Evolutionary conservation across 2,888 invertebrate genomes (phyloP).

Genomic region (Dermolepida albohirtum): DNA sequence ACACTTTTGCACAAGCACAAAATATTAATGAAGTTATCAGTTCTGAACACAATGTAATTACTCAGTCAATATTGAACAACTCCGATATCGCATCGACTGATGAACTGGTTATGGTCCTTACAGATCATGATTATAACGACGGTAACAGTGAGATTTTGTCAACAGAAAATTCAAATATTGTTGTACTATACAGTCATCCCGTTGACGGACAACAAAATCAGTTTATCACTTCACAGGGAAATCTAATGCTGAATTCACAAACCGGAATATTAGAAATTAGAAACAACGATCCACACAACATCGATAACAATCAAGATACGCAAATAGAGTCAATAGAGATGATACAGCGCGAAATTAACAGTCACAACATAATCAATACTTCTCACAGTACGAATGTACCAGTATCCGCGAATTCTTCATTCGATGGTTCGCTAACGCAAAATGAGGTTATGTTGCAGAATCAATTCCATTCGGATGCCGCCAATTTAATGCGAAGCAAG

Average conservation of each 20-base stretch:
- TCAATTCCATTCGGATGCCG: conserved; percentile 5
- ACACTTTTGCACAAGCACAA: conserved; percentile 58
- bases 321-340: conserved; percentile 64
- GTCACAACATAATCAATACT: conserved; percentile 35
- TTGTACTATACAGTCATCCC: conserved; percentile 74
- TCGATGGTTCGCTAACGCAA: conserved; percentile 24
- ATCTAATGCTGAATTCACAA: conserved; percentile 63
- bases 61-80: conserved; percentile 57
- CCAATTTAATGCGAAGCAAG: conserved; percentile 4
- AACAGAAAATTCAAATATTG: conserved; percentile 71
- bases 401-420: conserved; percentile 12
- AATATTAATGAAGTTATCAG: conserved; percentile 52
- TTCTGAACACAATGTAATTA: conserved; percentile 54
- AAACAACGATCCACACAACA: conserved; percentile 52
- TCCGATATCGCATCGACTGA: conserved; percentile 68
- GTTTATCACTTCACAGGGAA: conserved; percentile 66
- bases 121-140: conserved; percentile 71
- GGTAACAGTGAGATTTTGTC: conserved; percentile 66
- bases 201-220: conserved; percentile 70
- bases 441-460: conserved; percentile 28
- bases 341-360: conserved; percentile 63
- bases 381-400: conserved; percentile 2
- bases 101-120: conserved; percentile 74
- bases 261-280: conserved; percentile 61
- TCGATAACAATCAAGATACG: conserved; percentile 55